Conservation (phyloP, 2,797 vertebrate genomes). For the Oreochromis mossambicus region DNA sequence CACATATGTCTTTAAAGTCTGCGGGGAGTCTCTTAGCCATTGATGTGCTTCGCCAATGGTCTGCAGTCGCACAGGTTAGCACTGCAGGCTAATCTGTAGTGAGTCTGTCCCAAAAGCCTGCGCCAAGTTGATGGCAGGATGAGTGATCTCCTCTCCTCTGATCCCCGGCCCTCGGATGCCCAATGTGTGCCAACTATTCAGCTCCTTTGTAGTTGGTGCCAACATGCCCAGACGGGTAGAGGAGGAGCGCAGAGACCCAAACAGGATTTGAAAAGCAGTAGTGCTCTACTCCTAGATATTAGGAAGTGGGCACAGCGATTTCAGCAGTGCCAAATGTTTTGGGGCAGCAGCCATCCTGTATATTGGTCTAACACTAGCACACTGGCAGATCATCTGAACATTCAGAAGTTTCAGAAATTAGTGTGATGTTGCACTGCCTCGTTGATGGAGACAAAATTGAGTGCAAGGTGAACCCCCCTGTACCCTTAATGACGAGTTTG, state of each 20-base stretch:
- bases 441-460: not conserved
- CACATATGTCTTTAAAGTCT: constrained; percentile 77
- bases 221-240: constrained; percentile 66
- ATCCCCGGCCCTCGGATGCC: constrained; percentile 61
- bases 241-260: constrained; percentile 59
- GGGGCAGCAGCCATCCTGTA: constrained; percentile 10
- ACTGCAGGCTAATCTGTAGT: constrained; percentile 74
- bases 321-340: constrained; percentile 23
- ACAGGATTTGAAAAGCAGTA: constrained; percentile 50
- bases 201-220: constrained; percentile 72
- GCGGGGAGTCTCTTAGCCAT: constrained; percentile 62
- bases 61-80: constrained; percentile 70
- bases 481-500: not conserved
- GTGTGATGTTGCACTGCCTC: not conserved
- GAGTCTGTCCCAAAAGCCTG: constrained; percentile 59
- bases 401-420: not conserved
- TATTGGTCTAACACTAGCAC: not conserved
- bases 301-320: constrained; percentile 24
- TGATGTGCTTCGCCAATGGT: constrained; percentile 64
- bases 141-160: constrained; percentile 72
- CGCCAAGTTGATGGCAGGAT: constrained; percentile 69
- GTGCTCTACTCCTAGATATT: constrained; percentile 31
- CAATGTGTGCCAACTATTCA: constrained; percentile 62
- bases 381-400: not conserved
- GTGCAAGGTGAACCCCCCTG: not conserved